These are phyloP conservation scores for Alosa sapidissima DNA, from an alignment of 2,797 vertebrate genomes.

Conservation along the genomic window DNA sequence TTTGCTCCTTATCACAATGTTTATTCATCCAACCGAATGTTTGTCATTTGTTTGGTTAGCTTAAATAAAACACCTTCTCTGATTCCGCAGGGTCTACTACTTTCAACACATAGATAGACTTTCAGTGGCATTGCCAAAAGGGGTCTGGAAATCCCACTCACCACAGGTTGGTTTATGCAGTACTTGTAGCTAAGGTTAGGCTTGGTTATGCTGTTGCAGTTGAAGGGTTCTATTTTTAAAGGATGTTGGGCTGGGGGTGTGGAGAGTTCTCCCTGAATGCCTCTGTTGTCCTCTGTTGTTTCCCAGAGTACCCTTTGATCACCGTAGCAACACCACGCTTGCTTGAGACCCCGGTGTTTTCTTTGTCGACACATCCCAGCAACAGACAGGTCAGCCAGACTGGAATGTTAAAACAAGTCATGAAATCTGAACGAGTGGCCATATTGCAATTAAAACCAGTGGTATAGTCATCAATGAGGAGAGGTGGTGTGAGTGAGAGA, in stretches of 20 bases:
- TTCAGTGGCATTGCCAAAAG: not conserved
- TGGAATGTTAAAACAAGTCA: slow-evolving; percentile 18
- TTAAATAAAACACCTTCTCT: not conserved
- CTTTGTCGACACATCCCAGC: slow-evolving; percentile 11
- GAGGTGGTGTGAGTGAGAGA: not conserved
- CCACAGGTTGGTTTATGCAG: not conserved
- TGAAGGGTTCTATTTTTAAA: slow-evolving; percentile 15
- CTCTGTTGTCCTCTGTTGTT: slow-evolving; percentile 17
- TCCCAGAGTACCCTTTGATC: slow-evolving; percentile 23
- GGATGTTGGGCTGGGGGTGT: not conserved
- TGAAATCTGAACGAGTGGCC: slow-evolving; percentile 1
- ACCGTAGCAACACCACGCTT: slow-evolving; percentile 18
- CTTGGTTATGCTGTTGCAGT: not conserved
- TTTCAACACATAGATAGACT: not conserved
- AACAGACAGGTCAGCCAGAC: slow-evolving; percentile 3
- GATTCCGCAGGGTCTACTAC: not conserved
- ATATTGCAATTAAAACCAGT: not conserved
- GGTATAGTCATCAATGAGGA: not conserved
- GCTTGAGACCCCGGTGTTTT: slow-evolving; percentile 1
- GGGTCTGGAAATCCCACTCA: not conserved
- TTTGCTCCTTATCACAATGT: not conserved
- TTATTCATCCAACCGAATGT: no score
- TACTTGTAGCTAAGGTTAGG: not conserved
- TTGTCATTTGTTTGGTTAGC: not conserved
- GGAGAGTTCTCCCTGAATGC: slow-evolving; percentile 16